Conservation (phyloP, 2,113 vertebrate species). For the Psittacula cyanocephala region DNA sequence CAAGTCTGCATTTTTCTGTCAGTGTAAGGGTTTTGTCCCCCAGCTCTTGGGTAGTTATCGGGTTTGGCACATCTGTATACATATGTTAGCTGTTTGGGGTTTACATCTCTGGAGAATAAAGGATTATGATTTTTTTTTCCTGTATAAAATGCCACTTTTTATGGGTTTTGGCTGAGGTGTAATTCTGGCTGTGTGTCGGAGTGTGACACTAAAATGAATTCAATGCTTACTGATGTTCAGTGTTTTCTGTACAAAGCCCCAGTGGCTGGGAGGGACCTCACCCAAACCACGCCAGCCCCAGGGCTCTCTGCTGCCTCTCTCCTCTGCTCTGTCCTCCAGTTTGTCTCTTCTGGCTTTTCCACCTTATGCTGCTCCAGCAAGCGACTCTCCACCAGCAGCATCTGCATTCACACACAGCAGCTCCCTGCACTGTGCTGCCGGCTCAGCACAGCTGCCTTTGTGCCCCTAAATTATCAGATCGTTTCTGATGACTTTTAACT, state of each 20-base stretch:
- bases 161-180: conserved; percentile 41
- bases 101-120: conserved; percentile 43
- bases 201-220: conserved; percentile 61
- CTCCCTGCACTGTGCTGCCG: fast-evolving
- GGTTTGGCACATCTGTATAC: not conserved
- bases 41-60: conserved; percentile 11
- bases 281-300: not conserved
- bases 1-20: not conserved
- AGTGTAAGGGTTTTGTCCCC: not conserved
- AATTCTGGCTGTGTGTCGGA: conserved; percentile 37
- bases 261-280: not conserved
- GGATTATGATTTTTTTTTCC: not conserved
- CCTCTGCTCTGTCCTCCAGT: not conserved
- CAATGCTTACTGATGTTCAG: conserved; percentile 57
- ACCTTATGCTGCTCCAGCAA: not conserved
- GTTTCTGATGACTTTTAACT: not conserved
- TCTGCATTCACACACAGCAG: not conserved
- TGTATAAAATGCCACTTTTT: conserved; percentile 48
- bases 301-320: not conserved
- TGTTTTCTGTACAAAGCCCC: conserved; percentile 50
- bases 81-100: not conserved
- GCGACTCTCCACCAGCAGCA: not conserved
- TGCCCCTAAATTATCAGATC: not conserved
- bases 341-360: conserved; percentile 9
- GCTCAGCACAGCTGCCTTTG: not conserved